These are phyloP conservation scores for Elaeidobius kamerunicus DNA, from an alignment of 2,888 invertebrate genomes.

Conservation along the genomic window DNA sequence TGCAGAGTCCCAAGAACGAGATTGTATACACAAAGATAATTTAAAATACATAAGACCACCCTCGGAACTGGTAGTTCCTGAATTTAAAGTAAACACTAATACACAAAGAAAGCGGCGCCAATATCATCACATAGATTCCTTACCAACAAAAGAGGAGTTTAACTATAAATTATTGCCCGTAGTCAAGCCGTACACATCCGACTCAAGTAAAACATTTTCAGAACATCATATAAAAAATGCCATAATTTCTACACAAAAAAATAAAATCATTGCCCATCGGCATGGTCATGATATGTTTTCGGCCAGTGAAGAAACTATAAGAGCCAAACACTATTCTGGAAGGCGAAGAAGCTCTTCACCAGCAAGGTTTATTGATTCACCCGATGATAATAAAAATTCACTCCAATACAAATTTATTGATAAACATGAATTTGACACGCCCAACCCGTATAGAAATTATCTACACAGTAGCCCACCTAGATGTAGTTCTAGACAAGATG, in stretches of 20 bases:
- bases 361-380: background rate
- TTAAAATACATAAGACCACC: too few relatives aligned
- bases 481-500: background rate
- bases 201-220: constrained; percentile 1
- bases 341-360: constrained; percentile 1
- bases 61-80: too few relatives aligned
- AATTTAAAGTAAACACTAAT: too few relatives aligned
- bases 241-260: background rate
- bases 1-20: too few relatives aligned
- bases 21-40: too few relatives aligned
- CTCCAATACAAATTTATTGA: too few relatives aligned
- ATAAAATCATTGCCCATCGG: background rate
- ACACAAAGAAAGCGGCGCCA: too few relatives aligned
- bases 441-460: background rate
- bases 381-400: too few relatives aligned
- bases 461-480: background rate
- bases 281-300: background rate
- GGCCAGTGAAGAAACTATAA: constrained; percentile 6
- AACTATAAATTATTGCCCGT: background rate
- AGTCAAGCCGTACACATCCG: constrained; percentile 4
- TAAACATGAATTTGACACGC: background rate
- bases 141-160: too few relatives aligned
- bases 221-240: background rate
- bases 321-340: background rate
- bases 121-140: too few relatives aligned